Evolutionary conservation across 1,140 invertebrate genomes (phyloP), one percentile per base, ranked within the genome.

Genomic region (Papilio aristodemus): DNA sequence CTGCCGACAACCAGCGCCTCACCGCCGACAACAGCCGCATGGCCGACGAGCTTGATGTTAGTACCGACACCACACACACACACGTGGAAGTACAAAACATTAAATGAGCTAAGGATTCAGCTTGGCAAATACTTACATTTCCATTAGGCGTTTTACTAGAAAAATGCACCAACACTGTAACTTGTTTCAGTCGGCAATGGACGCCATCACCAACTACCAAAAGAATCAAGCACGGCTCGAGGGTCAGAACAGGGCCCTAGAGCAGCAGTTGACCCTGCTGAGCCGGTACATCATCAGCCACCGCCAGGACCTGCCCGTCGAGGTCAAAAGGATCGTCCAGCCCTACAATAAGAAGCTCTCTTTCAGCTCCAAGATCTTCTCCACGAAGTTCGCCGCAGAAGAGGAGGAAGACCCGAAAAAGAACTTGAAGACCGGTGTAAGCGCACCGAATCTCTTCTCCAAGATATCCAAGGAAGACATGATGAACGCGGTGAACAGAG

Each of bases 371-470:
- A 87, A 91, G 71, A 91, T 92, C 57, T 85, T 84, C 57, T 81
- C 81, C 0, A 80, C 87, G 6, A 92, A 91, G 72, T 88, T 91
- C 72, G 75, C 82, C 0, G 71, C 73, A 32, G 84, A 89, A 8
- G 84, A 85, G 7, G 82, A 87, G 1, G 75, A 85, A n/a, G 83
- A 84, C 19, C 39, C 68, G 0, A 83, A 68, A 60, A 91, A 86
- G 71, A 78, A 73, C 22, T 83, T 82, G 50, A 92, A 90, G 80
- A 89, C 85, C 9, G 90, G 88, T 0, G 64, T 83, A 0, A 91
- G 90, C 38, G 74, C 89, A 0, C 91, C 91, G 1, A 92, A 92
- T 71, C 69, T 92, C 11, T 92, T 92, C 75, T 69, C 89, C 10
- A 92, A 90, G 75, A 82, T 83, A 32, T 68, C 63, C 2, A 81